Conservation (phyloP, 2,797 vertebrate genomes). For the Myiothlypis coronata region DNA sequence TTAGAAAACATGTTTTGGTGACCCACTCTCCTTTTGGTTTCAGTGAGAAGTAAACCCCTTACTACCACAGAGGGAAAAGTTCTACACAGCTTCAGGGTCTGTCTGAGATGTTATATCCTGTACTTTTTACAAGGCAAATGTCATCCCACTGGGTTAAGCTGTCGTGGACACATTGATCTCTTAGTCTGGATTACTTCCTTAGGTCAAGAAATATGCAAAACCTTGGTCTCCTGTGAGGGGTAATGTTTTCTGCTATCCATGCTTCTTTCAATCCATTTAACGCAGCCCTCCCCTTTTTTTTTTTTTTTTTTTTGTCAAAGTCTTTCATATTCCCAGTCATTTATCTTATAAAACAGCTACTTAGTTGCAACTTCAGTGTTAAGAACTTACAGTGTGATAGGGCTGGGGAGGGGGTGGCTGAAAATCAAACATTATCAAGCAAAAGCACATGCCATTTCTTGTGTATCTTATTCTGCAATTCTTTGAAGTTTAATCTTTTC, state of each 20-base stretch:
- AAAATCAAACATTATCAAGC: conserved; percentile 64
- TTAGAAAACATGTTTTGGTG: background rate
- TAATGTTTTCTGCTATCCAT: conserved; percentile 6
- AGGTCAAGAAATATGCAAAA: conserved; percentile 37
- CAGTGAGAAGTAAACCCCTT: background rate
- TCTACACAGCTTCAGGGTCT: background rate
- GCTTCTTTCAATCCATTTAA: conserved; percentile 38
- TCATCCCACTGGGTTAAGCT: background rate
- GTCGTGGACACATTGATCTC: background rate
- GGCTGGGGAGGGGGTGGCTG: background rate
- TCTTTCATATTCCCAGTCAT: conserved; percentile 37
- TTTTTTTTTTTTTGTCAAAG: background rate
- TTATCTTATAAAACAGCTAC: conserved; percentile 63
- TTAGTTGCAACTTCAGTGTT: conserved; percentile 59
- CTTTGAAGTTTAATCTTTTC: conserved; percentile 75
- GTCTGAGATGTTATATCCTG: accelerated
- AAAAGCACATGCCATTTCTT: conserved; percentile 63
- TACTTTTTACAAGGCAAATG: background rate
- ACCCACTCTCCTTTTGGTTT: background rate
- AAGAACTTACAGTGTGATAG: conserved; percentile 53
- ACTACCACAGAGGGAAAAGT: background rate
- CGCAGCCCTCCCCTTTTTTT: background rate
- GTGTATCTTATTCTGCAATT: conserved; percentile 64
- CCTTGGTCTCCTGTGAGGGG: background rate
- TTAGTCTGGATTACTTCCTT: background rate